A percentile compares a stretch with the other conserved stretches of the same genome.
phyloP scores from a whole-genome alignment of 2,113 vertebrate species.

The Natator depressus region DNA sequence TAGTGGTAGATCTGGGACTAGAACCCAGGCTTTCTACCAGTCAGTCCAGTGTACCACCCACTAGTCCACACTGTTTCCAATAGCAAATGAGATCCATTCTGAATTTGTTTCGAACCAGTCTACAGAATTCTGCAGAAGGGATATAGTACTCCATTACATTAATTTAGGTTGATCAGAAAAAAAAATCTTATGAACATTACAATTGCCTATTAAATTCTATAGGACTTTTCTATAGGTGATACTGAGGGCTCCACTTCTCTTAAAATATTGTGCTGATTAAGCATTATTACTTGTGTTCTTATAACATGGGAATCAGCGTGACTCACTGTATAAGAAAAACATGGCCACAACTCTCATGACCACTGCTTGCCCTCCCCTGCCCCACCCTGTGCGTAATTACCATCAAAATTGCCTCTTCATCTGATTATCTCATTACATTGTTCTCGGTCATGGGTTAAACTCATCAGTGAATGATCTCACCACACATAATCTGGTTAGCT shows the following conservation, averaged over 20 bases:
- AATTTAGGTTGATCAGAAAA: background rate
- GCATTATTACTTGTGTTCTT: constrained; percentile 23
- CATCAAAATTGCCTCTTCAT: constrained; percentile 31
- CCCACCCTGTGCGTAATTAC: background rate
- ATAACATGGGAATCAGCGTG: background rate
- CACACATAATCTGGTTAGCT: constrained; percentile 33
- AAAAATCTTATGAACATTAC: background rate
- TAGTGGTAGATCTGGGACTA: background rate
- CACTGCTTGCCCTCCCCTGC: background rate
- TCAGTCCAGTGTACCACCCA: fast-evolving
- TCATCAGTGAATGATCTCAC: constrained; percentile 35
- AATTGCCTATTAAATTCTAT: background rate
- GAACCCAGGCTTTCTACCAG: background rate
- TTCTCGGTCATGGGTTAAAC: constrained; percentile 27
- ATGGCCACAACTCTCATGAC: background rate
- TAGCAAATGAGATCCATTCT: background rate
- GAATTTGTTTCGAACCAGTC: background rate
- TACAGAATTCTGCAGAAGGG: background rate
- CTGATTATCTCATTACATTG: constrained; percentile 38
- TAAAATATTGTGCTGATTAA: background rate
- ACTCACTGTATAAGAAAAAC: background rate
- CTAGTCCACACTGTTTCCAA: background rate
- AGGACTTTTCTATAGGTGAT: background rate
- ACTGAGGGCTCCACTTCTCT: background rate
- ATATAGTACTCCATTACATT: background rate